Evolutionary conservation across 2,113 vertebrate species (phyloP).

Genomic region (Eonycteris spelaea): DNA sequence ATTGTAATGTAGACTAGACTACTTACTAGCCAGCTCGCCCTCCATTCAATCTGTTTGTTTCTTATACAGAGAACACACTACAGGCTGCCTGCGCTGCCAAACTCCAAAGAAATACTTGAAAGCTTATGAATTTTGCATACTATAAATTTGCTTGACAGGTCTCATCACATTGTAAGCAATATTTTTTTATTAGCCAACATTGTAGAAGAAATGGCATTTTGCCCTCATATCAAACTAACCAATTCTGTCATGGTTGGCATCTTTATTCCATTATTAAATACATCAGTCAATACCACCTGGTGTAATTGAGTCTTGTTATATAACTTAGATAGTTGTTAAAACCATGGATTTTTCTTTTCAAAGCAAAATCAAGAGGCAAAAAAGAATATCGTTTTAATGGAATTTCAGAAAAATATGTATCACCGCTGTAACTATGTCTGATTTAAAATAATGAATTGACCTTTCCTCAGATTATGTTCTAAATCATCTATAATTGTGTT

Average conservation of each 20-base stretch:
- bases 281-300: constrained; percentile 72
- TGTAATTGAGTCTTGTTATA: constrained; percentile 69
- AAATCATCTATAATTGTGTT: constrained; percentile 62
- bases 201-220: constrained; percentile 74
- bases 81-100: background rate
- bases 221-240: constrained; percentile 75
- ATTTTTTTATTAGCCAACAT: constrained; percentile 77
- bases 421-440: constrained; percentile 12
- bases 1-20: background rate
- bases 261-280: constrained; percentile 78
- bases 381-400: constrained; percentile 69
- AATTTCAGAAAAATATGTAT: constrained; percentile 68
- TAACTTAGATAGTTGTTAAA: constrained; percentile 70
- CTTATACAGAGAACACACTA: background rate
- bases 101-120: constrained; percentile 44
- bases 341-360: constrained; percentile 52
- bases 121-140: background rate
- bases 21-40: background rate
- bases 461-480: constrained; percentile 47
- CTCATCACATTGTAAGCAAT: constrained; percentile 67
- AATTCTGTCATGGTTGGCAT: constrained; percentile 76
- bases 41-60: constrained; percentile 17
- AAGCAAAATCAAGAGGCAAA: constrained; percentile 72
- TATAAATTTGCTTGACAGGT: constrained; percentile 69
- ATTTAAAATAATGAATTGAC: constrained; percentile 67